phyloP scores from a whole-genome alignment of 2,888 invertebrate genomes.

The Colletes collaris region DNA sequence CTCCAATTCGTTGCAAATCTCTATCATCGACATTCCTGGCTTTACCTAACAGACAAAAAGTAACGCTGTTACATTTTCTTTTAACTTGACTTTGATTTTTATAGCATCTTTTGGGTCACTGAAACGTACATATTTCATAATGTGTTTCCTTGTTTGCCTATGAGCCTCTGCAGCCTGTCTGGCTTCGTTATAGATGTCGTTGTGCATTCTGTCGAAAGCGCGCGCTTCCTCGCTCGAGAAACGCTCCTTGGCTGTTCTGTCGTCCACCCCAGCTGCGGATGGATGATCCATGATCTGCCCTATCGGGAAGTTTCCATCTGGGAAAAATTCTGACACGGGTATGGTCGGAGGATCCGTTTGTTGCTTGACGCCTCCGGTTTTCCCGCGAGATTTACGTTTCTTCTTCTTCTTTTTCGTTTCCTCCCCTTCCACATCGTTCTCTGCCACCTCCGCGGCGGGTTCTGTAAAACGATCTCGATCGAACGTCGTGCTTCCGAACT shows the following conservation, averaged over 20 bases:
- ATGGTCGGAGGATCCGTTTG: constrained; percentile 95
- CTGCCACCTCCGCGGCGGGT: constrained; percentile 71
- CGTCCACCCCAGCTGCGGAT: constrained; percentile 88
- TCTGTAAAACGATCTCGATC: constrained; percentile 1
- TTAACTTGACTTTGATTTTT: not conserved
- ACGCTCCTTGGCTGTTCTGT: constrained; percentile 93
- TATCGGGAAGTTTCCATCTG: constrained; percentile 93
- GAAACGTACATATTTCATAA: constrained; percentile 89
- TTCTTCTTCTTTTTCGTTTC: constrained; percentile 88
- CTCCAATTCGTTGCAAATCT: constrained; percentile 98
- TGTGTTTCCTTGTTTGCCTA: constrained; percentile 95
- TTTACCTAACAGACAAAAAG: constrained; percentile 85
- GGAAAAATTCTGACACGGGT: constrained; percentile 92
- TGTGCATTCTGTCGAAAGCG: constrained; percentile 94
- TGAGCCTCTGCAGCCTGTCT: constrained; percentile 99
- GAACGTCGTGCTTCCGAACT: not conserved
- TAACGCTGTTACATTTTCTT: not conserved
- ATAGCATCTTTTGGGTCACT: too few relatives aligned
- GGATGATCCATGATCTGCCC: constrained; percentile 96
- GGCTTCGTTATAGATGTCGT: constrained; percentile 97
- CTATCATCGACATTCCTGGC: constrained; percentile 99
- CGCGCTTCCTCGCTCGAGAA: constrained; percentile 94
- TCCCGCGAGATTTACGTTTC: constrained; percentile 84
- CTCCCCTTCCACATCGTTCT: constrained; percentile 83
- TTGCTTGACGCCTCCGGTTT: constrained; percentile 83